Evolutionary conservation across 1,140 invertebrate species (phyloP), one percentile per base, ranked within the genome.

Genomic region (Schlechtendalia chinensis): DNA sequence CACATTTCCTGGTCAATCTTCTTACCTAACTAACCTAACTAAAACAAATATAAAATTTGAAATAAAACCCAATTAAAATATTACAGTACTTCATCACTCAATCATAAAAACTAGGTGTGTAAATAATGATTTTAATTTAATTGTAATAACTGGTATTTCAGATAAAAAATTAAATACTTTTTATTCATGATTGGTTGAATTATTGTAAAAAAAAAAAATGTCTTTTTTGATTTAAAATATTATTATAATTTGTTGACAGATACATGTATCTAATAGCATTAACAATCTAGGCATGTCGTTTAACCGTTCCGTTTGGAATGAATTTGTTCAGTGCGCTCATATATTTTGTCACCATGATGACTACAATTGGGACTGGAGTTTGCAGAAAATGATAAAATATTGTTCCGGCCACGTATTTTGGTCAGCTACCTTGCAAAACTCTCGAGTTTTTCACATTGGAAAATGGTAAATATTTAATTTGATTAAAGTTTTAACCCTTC

Each of bases 281-380:
- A 96, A 99, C 86, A 99, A 99, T 85, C 98, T 99, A 97, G 97
- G 96, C 1, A 98, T 99, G 91, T 95, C 93, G 0, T 94, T 99
- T 83, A 95, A 96, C 85, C 90, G 91, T 39, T 90, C 90, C 14
- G 91, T 96, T 1, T 99, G 96, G 96, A 88, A 89, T 27, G 89
- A 91, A 83, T 91, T 99, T 58, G 90, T 92, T 84, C 89, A 89
- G 58, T 96, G 96, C 87, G 91, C 92, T 5, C 88, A 91, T 12
- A 91, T 93, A 84, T 99, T 99, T 87, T 99, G 98, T 87, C 90
- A 91, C 5, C 98, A 96, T 88, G 98, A 99, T 85, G 97, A 99
- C 85, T 99, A 99, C 87, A 99, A 99, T 86, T 99, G 97, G 97
- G 97, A 99, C 84, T 99, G 97, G 94, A 97, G 95, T 27, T 86